Percentiles rank a stretch among this genome's conserved stretches.
Evolutionary conservation across 1,140 invertebrate species (phyloP).

Genomic region (Mercenaria mercenaria): DNA sequence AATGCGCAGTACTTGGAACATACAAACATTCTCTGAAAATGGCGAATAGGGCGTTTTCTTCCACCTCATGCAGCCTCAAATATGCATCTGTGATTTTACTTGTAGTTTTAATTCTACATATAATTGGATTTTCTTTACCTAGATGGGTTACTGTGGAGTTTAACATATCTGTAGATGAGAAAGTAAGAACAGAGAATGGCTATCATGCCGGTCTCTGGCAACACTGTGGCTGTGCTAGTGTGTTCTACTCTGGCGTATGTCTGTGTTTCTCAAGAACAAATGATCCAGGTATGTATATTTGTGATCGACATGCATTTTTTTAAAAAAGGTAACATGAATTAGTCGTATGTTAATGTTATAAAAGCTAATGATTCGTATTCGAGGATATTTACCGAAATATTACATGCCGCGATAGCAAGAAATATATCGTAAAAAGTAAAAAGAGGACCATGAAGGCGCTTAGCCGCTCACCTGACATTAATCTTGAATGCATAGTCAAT

Average conservation of each 20-base stretch:
- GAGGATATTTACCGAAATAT: too few species aligned
- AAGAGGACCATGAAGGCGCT: too few species aligned
- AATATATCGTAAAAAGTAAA: too few species aligned
- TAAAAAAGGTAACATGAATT: too few species aligned
- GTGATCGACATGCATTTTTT: too few species aligned
- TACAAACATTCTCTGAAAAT: too few species aligned
- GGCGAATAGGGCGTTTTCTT: background rate
- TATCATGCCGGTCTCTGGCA: background rate
- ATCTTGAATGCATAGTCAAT: too few species aligned
- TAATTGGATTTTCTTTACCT: background rate
- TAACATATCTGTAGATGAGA: background rate
- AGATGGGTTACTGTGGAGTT: background rate
- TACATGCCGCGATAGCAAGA: too few species aligned
- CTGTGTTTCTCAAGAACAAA: background rate
- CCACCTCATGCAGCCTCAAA: background rate
- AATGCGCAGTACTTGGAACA: too few species aligned
- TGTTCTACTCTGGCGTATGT: background rate
- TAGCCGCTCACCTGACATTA: too few species aligned
- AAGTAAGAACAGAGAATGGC: background rate
- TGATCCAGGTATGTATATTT: background rate
- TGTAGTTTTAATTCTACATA: background rate
- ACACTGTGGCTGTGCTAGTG: background rate
- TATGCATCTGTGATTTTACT: background rate
- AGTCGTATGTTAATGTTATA: too few species aligned
- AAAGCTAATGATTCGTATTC: too few species aligned